These are phyloP conservation scores for Camptogramma bilineatum DNA, from an alignment of 2,888 invertebrate species.

Conservation along the genomic window DNA sequence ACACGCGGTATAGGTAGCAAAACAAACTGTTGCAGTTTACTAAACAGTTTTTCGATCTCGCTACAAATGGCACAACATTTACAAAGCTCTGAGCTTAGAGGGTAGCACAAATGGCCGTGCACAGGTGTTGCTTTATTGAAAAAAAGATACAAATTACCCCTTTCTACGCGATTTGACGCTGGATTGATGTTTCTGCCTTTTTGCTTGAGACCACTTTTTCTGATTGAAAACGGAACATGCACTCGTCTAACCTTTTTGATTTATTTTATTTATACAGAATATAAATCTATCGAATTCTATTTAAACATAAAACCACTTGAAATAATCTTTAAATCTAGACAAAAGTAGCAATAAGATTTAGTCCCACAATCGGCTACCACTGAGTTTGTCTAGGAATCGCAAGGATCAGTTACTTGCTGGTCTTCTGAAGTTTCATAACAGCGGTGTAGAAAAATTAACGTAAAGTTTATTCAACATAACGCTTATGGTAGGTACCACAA, in stretches of 20 bases:
- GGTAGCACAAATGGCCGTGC: conserved; percentile 72
- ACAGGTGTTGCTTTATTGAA: conserved; percentile 84
- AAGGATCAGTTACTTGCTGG: too few relatives aligned
- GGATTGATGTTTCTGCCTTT: conserved; percentile 62
- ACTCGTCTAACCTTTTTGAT: conserved; percentile 4
- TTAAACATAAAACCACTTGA: too few relatives aligned
- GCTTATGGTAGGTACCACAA: neutral
- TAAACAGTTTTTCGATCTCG: conserved; percentile 81
- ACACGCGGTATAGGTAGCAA: conserved; percentile 48
- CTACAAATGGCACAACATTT: conserved; percentile 82
- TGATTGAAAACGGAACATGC: conserved; percentile 33
- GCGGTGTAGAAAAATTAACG: neutral
- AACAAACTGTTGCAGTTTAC: conserved; percentile 68
- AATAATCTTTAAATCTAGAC: too few relatives aligned
- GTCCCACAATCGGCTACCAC: too few relatives aligned
- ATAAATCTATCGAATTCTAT: too few relatives aligned
- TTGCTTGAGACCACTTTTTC: conserved; percentile 39
- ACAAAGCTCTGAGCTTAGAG: conserved; percentile 78
- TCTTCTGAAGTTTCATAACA: too few relatives aligned
- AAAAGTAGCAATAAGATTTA: too few relatives aligned
- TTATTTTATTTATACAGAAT: neutral
- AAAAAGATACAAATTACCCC: conserved; percentile 82
- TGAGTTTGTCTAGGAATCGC: too few relatives aligned
- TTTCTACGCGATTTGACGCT: conserved; percentile 70
- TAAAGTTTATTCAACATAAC: neutral